Conservation (phyloP, 2,797 vertebrate species). For the Enteromius fasciolatus region DNA sequence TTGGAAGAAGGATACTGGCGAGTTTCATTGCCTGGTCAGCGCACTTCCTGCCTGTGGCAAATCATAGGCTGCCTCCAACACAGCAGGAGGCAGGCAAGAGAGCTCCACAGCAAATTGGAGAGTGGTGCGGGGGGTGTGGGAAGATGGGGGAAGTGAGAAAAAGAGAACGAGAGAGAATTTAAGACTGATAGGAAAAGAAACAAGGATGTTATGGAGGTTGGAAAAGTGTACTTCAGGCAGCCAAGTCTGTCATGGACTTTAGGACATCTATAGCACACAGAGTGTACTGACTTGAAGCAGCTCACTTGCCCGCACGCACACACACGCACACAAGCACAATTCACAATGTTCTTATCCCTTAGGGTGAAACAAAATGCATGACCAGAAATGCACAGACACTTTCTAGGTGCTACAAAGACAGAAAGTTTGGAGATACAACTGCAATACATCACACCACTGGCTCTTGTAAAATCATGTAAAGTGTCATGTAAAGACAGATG, state of each 20-base stretch:
- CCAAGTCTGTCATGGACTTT: conserved; percentile 46
- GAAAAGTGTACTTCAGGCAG: conserved; percentile 55
- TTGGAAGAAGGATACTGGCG: conserved; percentile 48
- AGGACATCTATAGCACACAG: conserved; percentile 48
- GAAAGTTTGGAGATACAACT: conserved; percentile 4
- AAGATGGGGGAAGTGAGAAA: conserved; percentile 55
- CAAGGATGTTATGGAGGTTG: conserved; percentile 39
- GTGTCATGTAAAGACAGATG: conserved; percentile 33
- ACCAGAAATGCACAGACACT: conserved; percentile 28
- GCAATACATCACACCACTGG: conserved; percentile 16
- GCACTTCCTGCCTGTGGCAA: conserved; percentile 71
- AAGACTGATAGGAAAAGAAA: conserved; percentile 33
- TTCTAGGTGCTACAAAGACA: conserved; percentile 14
- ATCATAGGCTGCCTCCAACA: conserved; percentile 63
- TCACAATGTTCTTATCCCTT: conserved; percentile 11
- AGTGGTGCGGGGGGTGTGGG: background rate
- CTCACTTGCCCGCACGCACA: background rate
- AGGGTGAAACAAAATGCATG: conserved; percentile 23
- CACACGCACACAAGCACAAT: conserved; percentile 17
- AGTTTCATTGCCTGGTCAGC: conserved; percentile 70
- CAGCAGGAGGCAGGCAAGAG: conserved; percentile 52
- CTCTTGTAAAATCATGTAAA: conserved; percentile 35
- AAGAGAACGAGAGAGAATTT: conserved; percentile 25
- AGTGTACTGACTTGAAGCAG: conserved; percentile 14
- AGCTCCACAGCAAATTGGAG: conserved; percentile 42